Evolutionary conservation across 1,140 invertebrate genomes (phyloP).

Genomic region (Drosophila persimilis): DNA sequence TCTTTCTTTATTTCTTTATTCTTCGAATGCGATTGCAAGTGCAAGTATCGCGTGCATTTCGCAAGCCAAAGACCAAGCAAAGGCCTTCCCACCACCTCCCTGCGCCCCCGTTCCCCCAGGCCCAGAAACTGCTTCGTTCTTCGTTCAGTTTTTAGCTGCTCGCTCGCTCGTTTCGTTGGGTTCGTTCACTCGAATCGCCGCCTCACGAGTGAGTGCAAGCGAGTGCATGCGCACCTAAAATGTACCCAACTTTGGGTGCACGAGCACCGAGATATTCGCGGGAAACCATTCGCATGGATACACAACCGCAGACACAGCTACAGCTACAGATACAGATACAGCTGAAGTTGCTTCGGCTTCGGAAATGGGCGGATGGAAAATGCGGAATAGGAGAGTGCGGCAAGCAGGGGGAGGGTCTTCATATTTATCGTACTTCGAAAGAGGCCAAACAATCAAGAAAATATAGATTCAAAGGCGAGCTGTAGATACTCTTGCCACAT

Average conservation of each 20-base stretch:
- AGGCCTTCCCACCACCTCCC: too few species aligned
- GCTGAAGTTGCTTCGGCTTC: not conserved
- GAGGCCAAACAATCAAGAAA: slow-evolving; percentile 18
- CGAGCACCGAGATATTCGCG: slow-evolving; percentile 66
- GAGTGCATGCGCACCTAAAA: slow-evolving; percentile 68
- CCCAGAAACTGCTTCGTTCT: slow-evolving; percentile 4
- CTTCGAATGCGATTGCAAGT: not conserved
- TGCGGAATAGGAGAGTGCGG: slow-evolving; percentile 2
- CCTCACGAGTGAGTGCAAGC: slow-evolving; percentile 37
- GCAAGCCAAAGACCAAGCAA: slow-evolving; percentile 17
- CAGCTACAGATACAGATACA: not conserved
- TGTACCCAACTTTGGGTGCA: slow-evolving; percentile 65
- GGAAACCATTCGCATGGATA: slow-evolving; percentile 32
- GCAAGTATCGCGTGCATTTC: slow-evolving; percentile 33
- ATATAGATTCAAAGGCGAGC: slow-evolving; percentile 3
- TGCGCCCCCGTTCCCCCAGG: too few species aligned
- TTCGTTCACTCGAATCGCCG: slow-evolving; percentile 54
- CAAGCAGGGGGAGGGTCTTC: not conserved
- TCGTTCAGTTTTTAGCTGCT: slow-evolving; percentile 37
- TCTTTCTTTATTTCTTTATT: slow-evolving; percentile 4
- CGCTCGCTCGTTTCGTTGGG: slow-evolving; percentile 27
- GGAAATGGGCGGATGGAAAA: not conserved
- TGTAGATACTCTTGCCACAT: not conserved
- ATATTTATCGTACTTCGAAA: slow-evolving; percentile 51
- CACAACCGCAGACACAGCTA: not conserved